Base-by-base conservation (phyloP, 2,888 invertebrate genomes). In the Papilio protenor region DNA sequence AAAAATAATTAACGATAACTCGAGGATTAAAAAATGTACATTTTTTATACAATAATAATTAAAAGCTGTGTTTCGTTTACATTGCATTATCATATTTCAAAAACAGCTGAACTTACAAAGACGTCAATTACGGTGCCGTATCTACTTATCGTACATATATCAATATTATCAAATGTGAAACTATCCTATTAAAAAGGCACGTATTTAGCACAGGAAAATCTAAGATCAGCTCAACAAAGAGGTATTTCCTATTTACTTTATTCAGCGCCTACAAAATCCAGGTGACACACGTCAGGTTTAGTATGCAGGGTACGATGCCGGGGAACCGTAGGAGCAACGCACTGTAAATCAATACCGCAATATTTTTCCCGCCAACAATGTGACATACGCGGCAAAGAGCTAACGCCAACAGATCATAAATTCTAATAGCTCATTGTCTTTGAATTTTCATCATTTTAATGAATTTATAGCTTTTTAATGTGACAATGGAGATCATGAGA, bases 181-280 rank as follows among this genome's bases (percentile, higher is more conserved):
- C 14, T 33, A 18, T 27, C 3, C 59, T 59, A 76, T 23, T 47
- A 47, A 73, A 73, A 40, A 21, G 11, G 47, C 52, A 33, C 23
- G 33, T 73, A 73, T 69, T 52, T n/a, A 49, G 40, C 14, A 70
- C 77, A 74, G 77, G 77, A 77, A 74, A 77, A 77, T 52, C 0
- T 23, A 57, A 72, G 12, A 45, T 77, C 11, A 57, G 69, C 52
- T 74, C 27, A 74, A 49, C 74, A 14, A 74, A 74, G 49, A 70
- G 59, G 77, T 57, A 77, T 77, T 74, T 77, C 77, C 77, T 61
- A 59, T 52, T 70, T 77, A 74, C 47, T 23, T 70, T 74, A 33
- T n/a, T 23, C 55, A 33, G 33, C 70, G 59, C 4, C 70, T 49
- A 70, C 45, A 59, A 69, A 33, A 74, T 40, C 69, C 74, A 12